phyloP scores from a whole-genome alignment of 2,888 invertebrate genomes.

The Caradrina kadenii region DNA sequence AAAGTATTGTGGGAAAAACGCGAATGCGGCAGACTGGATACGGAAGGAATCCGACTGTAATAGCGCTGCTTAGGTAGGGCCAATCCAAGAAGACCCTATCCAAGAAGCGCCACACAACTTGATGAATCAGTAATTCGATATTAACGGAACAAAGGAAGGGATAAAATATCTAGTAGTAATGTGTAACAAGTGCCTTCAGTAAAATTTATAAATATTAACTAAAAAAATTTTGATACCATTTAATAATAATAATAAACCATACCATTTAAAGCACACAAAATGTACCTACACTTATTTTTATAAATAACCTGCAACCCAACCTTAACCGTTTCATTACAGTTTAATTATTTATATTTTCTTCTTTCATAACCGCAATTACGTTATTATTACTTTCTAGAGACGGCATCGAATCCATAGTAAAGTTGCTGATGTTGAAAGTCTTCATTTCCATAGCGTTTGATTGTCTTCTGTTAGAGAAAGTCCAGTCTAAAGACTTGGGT shows the following conservation, averaged over 20 bases:
- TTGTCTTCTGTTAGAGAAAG: slow-evolving; percentile 23
- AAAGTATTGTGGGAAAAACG: too few relatives aligned
- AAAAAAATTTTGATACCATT: background rate
- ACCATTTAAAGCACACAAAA: background rate
- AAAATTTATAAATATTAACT: slow-evolving; percentile 6
- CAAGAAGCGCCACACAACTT: too few relatives aligned
- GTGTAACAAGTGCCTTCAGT: background rate
- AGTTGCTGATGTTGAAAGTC: slow-evolving; percentile 22
- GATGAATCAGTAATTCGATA: too few relatives aligned
- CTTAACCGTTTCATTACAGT: background rate
- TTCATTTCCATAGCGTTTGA: slow-evolving; percentile 31
- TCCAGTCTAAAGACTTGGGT: slow-evolving; percentile 79
- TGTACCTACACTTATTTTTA: background rate
- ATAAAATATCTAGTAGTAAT: background rate
- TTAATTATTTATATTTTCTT: slow-evolving; percentile 10
- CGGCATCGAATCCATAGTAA: slow-evolving; percentile 5
- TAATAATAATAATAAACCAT: background rate
- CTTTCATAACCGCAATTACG: slow-evolving; percentile 5
- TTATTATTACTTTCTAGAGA: slow-evolving; percentile 30
- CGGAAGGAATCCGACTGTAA: too few relatives aligned
- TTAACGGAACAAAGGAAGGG: background rate
- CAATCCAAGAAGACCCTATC: too few relatives aligned
- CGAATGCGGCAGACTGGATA: too few relatives aligned
- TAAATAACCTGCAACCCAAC: background rate
- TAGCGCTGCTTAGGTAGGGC: too few relatives aligned